Conservation (phyloP, 2,113 vertebrate species). For the Rhizomys pruinosus region DNA sequence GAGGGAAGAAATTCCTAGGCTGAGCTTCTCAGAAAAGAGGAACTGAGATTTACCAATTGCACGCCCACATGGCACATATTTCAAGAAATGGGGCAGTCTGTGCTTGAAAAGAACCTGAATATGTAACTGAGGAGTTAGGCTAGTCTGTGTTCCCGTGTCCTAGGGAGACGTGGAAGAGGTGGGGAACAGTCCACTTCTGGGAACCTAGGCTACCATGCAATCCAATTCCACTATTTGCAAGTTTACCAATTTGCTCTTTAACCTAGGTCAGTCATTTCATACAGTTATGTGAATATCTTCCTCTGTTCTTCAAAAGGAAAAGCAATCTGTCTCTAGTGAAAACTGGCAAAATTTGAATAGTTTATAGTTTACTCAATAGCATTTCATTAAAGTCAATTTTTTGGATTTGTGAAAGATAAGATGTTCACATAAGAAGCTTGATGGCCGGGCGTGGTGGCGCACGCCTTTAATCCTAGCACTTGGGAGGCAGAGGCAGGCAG, state of each 20-base stretch:
- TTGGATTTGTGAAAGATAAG: constrained; percentile 33
- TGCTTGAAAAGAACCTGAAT: constrained; percentile 12
- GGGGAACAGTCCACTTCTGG: background rate
- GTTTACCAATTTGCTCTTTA: background rate
- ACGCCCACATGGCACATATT: background rate
- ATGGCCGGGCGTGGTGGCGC: no score
- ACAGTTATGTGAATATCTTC: constrained; percentile 9
- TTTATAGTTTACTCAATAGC: background rate
- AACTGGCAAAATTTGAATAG: background rate
- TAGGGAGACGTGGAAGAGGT: background rate
- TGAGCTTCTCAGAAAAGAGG: background rate
- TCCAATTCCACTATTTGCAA: background rate
- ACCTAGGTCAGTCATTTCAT: background rate
- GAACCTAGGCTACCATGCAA: background rate
- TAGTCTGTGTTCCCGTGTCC: background rate
- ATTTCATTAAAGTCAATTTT: background rate
- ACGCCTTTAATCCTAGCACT: no score
- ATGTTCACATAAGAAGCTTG: background rate
- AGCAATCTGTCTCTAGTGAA: constrained; percentile 31
- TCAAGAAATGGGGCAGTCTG: background rate
- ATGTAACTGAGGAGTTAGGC: background rate
- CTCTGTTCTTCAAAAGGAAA: constrained; percentile 13
- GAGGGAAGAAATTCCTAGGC: background rate
- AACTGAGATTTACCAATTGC: background rate
- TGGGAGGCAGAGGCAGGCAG: background rate